Conservation (phyloP, 2,888 invertebrate genomes). For the Morpho achilles region DNA sequence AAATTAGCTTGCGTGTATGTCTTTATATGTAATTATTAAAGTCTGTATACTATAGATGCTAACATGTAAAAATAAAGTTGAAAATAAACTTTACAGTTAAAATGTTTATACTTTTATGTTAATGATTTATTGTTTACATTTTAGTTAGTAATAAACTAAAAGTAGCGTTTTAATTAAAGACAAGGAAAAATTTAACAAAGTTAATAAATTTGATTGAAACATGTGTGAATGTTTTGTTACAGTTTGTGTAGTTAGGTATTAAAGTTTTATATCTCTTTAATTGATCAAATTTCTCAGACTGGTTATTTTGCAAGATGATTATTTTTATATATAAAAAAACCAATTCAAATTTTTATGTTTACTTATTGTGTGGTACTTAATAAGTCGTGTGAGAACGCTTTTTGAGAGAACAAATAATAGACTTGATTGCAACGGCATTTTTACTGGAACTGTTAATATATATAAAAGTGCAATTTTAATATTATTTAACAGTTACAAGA, state of each 20-base stretch:
- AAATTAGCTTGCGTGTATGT: too few relatives aligned
- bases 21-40: too few relatives aligned
- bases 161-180: too few relatives aligned
- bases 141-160: not conserved
- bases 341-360: not conserved
- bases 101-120: not conserved
- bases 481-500: too few relatives aligned
- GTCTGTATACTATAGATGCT: too few relatives aligned
- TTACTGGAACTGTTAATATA: conserved; percentile 1
- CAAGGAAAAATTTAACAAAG: too few relatives aligned
- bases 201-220: not conserved
- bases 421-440: conserved; percentile 7
- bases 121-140: not conserved
- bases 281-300: conserved; percentile 13
- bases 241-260: too few relatives aligned
- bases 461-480: not conserved
- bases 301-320: conserved; percentile 10
- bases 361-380: too few relatives aligned
- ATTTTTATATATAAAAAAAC: conserved; percentile 2
- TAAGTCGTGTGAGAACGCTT: not conserved
- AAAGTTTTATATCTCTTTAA: conserved; percentile 11
- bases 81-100: not conserved
- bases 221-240: too few relatives aligned
- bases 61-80: too few relatives aligned
- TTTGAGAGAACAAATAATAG: not conserved